phyloP scores from a whole-genome alignment of 2,888 invertebrate species.

The Melinaea marsaeus region DNA sequence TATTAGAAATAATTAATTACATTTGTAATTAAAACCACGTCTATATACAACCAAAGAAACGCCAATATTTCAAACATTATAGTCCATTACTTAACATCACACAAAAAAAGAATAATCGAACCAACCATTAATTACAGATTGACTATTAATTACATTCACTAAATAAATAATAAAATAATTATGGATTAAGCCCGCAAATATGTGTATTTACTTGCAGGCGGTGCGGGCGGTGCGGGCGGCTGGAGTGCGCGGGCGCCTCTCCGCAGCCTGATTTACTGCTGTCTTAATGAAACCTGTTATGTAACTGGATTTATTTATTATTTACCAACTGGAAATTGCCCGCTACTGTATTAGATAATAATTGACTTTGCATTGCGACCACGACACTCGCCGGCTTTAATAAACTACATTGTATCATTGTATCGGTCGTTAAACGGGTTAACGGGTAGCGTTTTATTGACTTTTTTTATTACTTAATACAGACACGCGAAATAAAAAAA shows the following conservation, averaged over 20 bases:
- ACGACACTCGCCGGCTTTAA: constrained; percentile 17
- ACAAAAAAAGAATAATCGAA: no score
- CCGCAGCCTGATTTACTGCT: constrained; percentile 71
- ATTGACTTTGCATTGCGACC: constrained; percentile 56
- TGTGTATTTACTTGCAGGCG: constrained; percentile 41
- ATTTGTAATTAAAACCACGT: no score
- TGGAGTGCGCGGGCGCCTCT: constrained; percentile 60
- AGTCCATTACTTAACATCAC: no score
- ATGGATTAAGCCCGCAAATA: no score
- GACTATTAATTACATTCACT: no score
- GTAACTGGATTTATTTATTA: constrained; percentile 76
- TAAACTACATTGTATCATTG: constrained; percentile 5
- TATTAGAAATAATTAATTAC: no score
- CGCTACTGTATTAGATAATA: constrained; percentile 70
- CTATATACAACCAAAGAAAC: no score
- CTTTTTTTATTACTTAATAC: neutral
- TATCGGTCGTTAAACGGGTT: neutral
- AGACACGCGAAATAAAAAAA: constrained; percentile 29
- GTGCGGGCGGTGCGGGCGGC: constrained; percentile 42
- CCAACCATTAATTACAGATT: no score
- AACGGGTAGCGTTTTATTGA: neutral
- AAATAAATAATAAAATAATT: no score
- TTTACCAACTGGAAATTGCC: constrained; percentile 60
- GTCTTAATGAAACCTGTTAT: constrained; percentile 76
- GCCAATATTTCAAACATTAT: no score